phyloP scores from a whole-genome alignment of 2,113 vertebrate genomes.

The Pyrgilauda ruficollis region DNA sequence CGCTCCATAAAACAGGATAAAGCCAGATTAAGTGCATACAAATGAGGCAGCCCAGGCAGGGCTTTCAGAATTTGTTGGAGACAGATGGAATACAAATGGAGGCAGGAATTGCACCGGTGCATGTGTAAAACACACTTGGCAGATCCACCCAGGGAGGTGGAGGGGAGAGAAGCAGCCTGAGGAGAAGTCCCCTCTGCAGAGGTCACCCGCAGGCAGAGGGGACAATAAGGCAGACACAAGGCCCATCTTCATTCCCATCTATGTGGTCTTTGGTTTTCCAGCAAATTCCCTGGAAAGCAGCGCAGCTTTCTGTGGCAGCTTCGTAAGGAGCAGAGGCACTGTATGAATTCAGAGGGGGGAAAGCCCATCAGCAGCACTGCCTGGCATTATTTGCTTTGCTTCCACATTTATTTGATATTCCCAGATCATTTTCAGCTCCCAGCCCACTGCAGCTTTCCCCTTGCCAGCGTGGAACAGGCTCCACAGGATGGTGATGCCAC shows the following conservation, averaged over 20 bases:
- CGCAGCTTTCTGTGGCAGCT: background rate
- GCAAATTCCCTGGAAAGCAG: background rate
- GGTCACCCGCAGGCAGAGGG: background rate
- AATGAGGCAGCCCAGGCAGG: conserved; percentile 62
- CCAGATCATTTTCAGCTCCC: background rate
- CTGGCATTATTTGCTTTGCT: background rate
- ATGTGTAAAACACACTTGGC: conserved; percentile 14
- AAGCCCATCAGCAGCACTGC: background rate
- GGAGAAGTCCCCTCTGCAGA: background rate
- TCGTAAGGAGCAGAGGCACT: background rate
- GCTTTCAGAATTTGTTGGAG: conserved; percentile 43
- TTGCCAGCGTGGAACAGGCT: background rate
- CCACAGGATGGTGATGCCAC: background rate
- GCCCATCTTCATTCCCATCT: background rate
- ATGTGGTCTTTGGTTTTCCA: background rate
- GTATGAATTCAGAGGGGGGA: background rate
- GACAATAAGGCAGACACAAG: background rate
- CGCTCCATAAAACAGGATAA: conserved; percentile 70
- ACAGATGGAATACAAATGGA: conserved; percentile 65
- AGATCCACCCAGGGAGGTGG: background rate
- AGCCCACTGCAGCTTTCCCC: background rate
- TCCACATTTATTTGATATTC: background rate
- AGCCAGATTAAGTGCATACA: conserved; percentile 73
- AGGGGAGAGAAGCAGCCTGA: background rate
- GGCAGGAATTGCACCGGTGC: conserved; percentile 3